These are phyloP conservation scores for Hesperia comma DNA, from an alignment of 2,888 invertebrate genomes.

Conservation along the genomic window DNA sequence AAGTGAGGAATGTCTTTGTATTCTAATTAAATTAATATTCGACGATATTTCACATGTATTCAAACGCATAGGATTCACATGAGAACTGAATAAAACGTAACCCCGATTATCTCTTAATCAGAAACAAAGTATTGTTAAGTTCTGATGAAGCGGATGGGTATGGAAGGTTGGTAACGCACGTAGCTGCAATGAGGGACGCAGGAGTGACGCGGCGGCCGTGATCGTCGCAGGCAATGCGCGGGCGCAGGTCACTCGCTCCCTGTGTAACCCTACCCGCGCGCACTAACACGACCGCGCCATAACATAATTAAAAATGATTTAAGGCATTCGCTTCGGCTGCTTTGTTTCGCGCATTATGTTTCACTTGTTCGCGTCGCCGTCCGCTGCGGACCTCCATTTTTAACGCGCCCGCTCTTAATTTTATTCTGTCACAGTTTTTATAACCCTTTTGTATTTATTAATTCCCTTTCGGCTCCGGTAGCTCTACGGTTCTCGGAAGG, in stretches of 20 bases:
- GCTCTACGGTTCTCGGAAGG: constrained; percentile 81
- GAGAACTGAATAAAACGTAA: no score
- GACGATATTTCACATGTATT: no score
- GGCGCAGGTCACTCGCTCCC: constrained; percentile 50
- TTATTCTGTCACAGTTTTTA: constrained; percentile 84
- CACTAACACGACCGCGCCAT: constrained; percentile 70
- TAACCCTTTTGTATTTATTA: constrained; percentile 83
- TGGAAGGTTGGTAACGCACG: constrained; percentile 5
- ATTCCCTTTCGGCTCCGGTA: constrained; percentile 81
- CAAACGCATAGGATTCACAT: no score
- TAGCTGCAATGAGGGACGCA: neutral
- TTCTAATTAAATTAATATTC: no score
- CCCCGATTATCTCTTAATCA: no score
- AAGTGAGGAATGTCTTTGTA: no score
- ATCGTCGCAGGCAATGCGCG: constrained; percentile 39
- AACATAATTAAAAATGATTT: constrained; percentile 85
- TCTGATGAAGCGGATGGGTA: neutral
- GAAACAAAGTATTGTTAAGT: no score
- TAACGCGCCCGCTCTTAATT: constrained; percentile 81
- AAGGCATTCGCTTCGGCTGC: constrained; percentile 84
- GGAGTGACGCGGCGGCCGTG: constrained; percentile 9
- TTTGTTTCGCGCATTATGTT: constrained; percentile 84
- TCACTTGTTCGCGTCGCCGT: constrained; percentile 81
- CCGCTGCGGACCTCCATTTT: constrained; percentile 71
- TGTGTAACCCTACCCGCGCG: constrained; percentile 69